Conservation (phyloP, 64 coral and sea anemone genomes). For the Dendronephthya gigantea region DNA sequence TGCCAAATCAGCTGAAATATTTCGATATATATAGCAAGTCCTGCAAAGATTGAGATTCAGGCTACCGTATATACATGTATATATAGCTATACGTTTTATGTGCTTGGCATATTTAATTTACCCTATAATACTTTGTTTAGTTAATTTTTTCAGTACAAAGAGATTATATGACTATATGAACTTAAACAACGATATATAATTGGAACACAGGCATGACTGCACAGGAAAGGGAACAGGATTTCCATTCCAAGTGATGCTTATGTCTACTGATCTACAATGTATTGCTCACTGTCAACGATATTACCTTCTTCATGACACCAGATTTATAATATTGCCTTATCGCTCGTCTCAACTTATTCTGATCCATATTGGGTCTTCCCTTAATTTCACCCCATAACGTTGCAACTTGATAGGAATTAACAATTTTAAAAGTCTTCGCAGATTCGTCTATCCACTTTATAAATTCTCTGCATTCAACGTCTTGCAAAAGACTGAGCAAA, state of each 20-base stretch:
- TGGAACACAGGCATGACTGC: no score
- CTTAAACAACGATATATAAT: no score
- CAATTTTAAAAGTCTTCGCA: not conserved
- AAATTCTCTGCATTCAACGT: not conserved
- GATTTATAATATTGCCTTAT: not conserved
- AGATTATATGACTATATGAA: no score
- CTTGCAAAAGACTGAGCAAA: not conserved
- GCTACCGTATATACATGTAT: no score
- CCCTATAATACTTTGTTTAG: no score
- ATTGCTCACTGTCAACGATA: not conserved
- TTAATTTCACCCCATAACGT: constrained; percentile 11
- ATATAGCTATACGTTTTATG: no score
- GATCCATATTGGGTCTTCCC: constrained; percentile 2
- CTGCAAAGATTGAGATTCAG: no score
- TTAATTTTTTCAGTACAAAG: no score
- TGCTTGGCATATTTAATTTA: no score
- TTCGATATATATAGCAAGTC: no score
- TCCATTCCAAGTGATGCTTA: not conserved
- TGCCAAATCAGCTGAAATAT: not conserved
- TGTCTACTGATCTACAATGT: not conserved
- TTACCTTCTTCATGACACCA: not conserved
- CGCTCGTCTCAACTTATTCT: not conserved
- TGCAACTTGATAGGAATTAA: not conserved
- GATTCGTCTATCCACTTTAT: not conserved
- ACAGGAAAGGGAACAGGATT: not conserved